Base-by-base conservation (phyloP, 2,797 vertebrate species). In the Sternarchorhynchus goeldii region DNA sequence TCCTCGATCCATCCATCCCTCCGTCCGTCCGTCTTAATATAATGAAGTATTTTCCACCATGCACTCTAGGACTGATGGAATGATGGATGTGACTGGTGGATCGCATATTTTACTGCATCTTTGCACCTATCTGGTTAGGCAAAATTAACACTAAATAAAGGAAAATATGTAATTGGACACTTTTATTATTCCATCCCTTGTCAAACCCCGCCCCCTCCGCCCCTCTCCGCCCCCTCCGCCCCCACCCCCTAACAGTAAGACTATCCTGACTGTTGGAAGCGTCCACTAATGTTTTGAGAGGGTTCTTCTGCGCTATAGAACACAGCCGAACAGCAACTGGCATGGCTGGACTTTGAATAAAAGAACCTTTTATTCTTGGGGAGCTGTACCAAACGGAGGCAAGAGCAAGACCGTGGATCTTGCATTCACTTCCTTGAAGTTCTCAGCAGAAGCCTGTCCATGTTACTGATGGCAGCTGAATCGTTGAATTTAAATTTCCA, bases 301-400 rank as follows among this genome's bases (percentile, higher is more conserved):
- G 1, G 56, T 67, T 74, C 69, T 74, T 68, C 69, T 29, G 39
- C 39, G 34, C 56, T 68, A 74, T 74, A 60, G 71, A 80, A 69
- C 63, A 57, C 25, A 20, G 57, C 72, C 32, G 62, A 60, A 39
- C 71, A 80, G 65, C 31, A 56, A 39, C 32, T 80, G 78, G 53
- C 65, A 75, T 39, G 32, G 50, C 45, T 55, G 55, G 32, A 69
- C 69, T 56, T 57, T 75, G 78, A 75, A 31, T n/a, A n/a, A n/a
- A n/a, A n/a, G n/a, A 25, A 34, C n/a, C 18, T 20, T n/a, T 41
- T 8, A 65, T 39, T 65, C 67, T 32, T 68, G 56, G 25, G 58
- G 14, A 70, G 62, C 59, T 29, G 7, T 21, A 63, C 18, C 16
- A 70, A 16, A 55, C 32, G 7, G 20, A 39, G 50, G 21, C n/a